phyloP scores from a whole-genome alignment of 2,888 invertebrate species.

The Patella depressa region DNA sequence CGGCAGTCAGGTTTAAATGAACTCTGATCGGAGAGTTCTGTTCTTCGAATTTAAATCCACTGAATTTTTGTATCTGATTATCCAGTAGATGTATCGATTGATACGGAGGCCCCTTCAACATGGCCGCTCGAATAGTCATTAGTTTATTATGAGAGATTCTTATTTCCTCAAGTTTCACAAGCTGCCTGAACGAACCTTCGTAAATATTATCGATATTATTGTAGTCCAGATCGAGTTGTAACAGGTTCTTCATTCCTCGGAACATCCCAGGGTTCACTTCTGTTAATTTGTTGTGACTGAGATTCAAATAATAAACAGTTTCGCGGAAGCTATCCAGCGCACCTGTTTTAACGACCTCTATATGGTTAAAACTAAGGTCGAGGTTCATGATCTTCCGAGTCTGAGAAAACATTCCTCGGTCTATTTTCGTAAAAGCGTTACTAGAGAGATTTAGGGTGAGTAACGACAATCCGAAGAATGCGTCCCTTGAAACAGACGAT shows the following conservation, averaged over 20 bases:
- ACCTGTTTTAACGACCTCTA: slow-evolving; percentile 42
- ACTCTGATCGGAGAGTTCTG: slow-evolving; percentile 17
- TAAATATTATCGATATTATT: slow-evolving; percentile 31
- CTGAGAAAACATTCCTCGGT: slow-evolving; percentile 43
- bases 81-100: slow-evolving; percentile 27
- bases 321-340: slow-evolving; percentile 55
- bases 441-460: slow-evolving; percentile 41
- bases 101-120: slow-evolving; percentile 27
- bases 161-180: slow-evolving; percentile 29
- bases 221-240: slow-evolving; percentile 27
- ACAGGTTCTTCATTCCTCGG: slow-evolving; percentile 47
- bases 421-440: slow-evolving; percentile 46
- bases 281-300: slow-evolving; percentile 34
- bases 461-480: slow-evolving; percentile 47
- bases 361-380: slow-evolving; percentile 47
- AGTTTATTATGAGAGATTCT: slow-evolving; percentile 36
- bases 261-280: slow-evolving; percentile 49
- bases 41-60: slow-evolving; percentile 34
- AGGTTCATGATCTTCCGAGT: slow-evolving; percentile 42
- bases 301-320: slow-evolving; percentile 44
- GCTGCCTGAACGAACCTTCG: slow-evolving; percentile 28
- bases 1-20: slow-evolving; percentile 31
- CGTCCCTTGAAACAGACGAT: slow-evolving; percentile 35
- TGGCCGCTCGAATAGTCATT: slow-evolving; percentile 19
- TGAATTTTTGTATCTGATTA: slow-evolving; percentile 34